Evolutionary conservation across 1,140 invertebrate genomes (phyloP).

Genomic region (Drosophila asahinai): DNA sequence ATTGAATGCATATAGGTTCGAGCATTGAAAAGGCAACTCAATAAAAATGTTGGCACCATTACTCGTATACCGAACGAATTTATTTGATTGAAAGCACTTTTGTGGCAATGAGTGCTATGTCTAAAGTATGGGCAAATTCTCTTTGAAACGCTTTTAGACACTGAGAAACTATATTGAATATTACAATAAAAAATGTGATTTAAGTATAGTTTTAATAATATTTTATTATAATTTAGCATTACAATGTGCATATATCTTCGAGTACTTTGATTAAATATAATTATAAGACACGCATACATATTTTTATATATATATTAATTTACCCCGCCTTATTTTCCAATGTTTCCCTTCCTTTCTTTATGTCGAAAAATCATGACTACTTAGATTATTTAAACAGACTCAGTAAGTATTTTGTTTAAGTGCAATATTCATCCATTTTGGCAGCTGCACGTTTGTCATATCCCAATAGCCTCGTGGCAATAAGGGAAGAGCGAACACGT

Average conservation of each 20-base stretch:
- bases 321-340: too few relatives aligned
- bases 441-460: slow-evolving; percentile 41
- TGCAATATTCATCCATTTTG: slow-evolving; percentile 24
- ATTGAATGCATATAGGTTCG: neutral
- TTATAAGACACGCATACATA: too few relatives aligned
- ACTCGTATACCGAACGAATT: neutral
- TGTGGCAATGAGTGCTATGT: neutral
- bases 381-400: neutral
- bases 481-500: slow-evolving; percentile 59
- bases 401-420: slow-evolving; percentile 7
- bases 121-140: neutral
- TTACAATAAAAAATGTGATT: neutral
- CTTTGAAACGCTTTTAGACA: neutral
- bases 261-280: too few relatives aligned
- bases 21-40: neutral
- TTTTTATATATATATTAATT: too few relatives aligned
- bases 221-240: neutral
- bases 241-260: too few relatives aligned
- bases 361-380: neutral
- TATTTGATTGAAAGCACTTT: slow-evolving; percentile 12
- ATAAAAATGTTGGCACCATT: neutral
- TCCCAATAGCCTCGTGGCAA: slow-evolving; percentile 40
- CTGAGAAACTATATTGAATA: neutral
- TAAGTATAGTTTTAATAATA: neutral
- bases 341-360: too few relatives aligned